These are phyloP conservation scores for Graphium colonna DNA, from an alignment of 2,888 invertebrate genomes.

Conservation along the genomic window DNA sequence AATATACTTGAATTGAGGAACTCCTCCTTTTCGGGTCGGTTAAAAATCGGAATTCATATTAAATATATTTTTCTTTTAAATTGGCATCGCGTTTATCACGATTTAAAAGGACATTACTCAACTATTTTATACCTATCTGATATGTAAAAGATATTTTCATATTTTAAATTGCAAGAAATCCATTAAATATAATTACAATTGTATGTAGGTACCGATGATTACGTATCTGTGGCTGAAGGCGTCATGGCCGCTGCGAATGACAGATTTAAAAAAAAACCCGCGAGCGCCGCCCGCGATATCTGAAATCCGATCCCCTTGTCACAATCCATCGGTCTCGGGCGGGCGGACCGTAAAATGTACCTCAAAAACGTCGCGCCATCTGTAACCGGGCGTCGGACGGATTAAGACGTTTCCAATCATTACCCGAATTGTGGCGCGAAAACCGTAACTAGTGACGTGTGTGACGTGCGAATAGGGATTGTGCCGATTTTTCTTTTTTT, in stretches of 20 bases:
- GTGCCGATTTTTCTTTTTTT: not conserved
- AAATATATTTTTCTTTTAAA: no score
- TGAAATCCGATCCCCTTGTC: slow-evolving; percentile 69
- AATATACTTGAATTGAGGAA: no score
- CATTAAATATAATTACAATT: no score
- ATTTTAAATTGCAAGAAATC: no score
- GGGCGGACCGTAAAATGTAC: slow-evolving; percentile 72
- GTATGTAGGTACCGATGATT: no score
- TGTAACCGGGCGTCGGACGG: slow-evolving; percentile 50
- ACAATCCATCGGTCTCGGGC: slow-evolving; percentile 65
- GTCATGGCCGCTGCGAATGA: not conserved
- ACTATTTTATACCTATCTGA: no score
- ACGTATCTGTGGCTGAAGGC: not conserved
- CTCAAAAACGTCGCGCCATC: slow-evolving; percentile 68
- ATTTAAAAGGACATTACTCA: no score
- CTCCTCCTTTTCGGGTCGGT: no score
- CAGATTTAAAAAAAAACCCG: slow-evolving; percentile 22
- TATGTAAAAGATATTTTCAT: no score
- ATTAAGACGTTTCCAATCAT: slow-evolving; percentile 48
- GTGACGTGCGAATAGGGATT: not conserved
- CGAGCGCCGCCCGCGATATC: slow-evolving; percentile 47
- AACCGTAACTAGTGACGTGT: slow-evolving; percentile 37
- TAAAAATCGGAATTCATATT: no score
- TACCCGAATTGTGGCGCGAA: slow-evolving; percentile 30
- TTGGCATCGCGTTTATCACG: no score